Evolutionary conservation across 2,888 invertebrate species (phyloP), one percentile per base, ranked within the genome.

Genomic region (Glaucopsyche alexis): DNA sequence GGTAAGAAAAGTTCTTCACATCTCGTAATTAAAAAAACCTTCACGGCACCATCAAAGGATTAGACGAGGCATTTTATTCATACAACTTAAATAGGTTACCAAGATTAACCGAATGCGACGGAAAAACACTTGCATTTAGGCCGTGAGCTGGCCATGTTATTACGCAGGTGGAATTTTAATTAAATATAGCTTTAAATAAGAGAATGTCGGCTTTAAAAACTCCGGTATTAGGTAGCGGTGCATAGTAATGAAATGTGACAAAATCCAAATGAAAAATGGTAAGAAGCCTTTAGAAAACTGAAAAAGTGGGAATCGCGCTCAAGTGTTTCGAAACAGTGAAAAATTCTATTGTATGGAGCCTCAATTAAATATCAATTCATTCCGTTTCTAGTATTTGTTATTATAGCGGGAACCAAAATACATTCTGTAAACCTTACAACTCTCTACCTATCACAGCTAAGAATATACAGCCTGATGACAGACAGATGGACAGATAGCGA

Each of bases 61-160:
- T 67, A 45, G 73, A 50, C 69, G 73, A 74, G 73, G 55, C 65
- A 74, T 71, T 74, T 74, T 74, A 73, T 66, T 72, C 70, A 73
- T 71, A 73, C 70, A 66, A 73, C 72, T 75, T 70, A 72, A 74
- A 75, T 72, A 71, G 65, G 65, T 67, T 67, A 73, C 73, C 19
- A 73, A 73, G 72, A 74, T 76, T 71, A 72, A 74, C 74, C 71
- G 71, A 66, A 47, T 47, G 47, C 16, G 9, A 67, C 67, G 19
- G 67, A 19, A 67, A 67, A 29, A 67, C 45, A 47, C 67, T 67
- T 67, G 67, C 67, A 67, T 67, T 67, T 67, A 47, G 67, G 45
- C 67, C 67, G 67, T 47, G 67, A 16, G 67, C 14, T 67, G 67
- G 67, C 67, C 45, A 19, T 47, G 47, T 67, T 67, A 29, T 29